Evolutionary conservation across 2,888 invertebrate genomes (phyloP), one percentile per base, ranked within the genome.

Genomic region (Cephus pulcher): DNA sequence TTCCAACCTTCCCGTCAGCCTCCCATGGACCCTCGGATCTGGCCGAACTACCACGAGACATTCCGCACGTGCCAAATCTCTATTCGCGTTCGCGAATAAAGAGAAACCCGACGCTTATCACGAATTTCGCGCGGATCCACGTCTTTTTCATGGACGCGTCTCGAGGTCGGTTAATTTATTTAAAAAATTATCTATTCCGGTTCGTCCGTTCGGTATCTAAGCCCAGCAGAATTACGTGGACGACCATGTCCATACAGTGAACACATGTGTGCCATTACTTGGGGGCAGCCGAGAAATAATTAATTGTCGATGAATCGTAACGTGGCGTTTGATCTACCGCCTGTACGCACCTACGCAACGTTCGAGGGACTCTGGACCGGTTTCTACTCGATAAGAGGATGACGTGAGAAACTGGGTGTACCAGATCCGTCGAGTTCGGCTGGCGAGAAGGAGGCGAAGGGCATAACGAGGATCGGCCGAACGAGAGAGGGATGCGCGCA

Each of bases 391-490:
- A 87, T 86, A 86, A 87, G 86, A 86, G 82, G 83, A 84, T 86
- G 86, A 87, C 86, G 86, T 84, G 87, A 87, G 87, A 87, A 87
- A 85, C 83, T 85, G 83, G 84, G 83, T 37, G 37, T 37, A 86
- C 84, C 84, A 81, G 84, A 84, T 85, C 84, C 79, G 56, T 56
- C 1, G 76, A 80, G 69, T 82, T 71, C 74, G 34, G 23, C 71
- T n/a, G 23, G 75, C n/a, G 71, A 71, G 77, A 75, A 71, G 73
- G 69, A 75, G 35, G 32, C 68, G 56, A 75, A 34, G 40, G 30
- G 70, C 68, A 34, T 12, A 11, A 15, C 12, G 71, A 23, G 33
- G 12, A 23, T 12, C 71, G 15, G 71, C 1, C 71, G 71, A 71
- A 3, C 32, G 71, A 9, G 32, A 9, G 32, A 33, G 34, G 71